Evolutionary conservation across 2,888 invertebrate genomes (phyloP), one percentile per base, ranked within the genome.

Genomic region (Macrosoma leucophasiata): DNA sequence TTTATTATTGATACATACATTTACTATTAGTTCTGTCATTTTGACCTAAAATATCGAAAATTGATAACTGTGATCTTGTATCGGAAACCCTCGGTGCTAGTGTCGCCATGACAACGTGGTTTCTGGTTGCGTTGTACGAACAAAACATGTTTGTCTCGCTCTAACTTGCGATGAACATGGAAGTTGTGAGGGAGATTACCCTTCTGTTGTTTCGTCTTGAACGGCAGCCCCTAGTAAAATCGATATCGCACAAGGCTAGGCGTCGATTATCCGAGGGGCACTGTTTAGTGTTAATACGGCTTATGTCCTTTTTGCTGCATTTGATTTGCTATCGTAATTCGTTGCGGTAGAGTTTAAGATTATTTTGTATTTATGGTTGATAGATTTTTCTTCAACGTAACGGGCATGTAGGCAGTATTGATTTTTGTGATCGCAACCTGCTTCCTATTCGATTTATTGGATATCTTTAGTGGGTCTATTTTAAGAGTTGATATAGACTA

Each of bases 161-260:
- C 56, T 40, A 19, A 42, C 11, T 43, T 45, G 18, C 13, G 17
- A 11, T 0, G 42, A 41, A 20, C 62, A 23, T 19, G 1, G 45
- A 75, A 35, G 30, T n/a, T n/a, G 67, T 55, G 71, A 69, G 20
- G 33, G 40, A 1, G n/a, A 39, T 55, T 11, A 6, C n/a, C n/a
- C n/a, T n/a, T 36, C 23, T 51, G 39, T 35, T 18, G n/a, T 47
- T 64, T 49, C 58, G 59, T 53, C 58, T 50, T 37, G 52, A 53
- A 68, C 68, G 68, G 63, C 63, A 56, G 66, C 65, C 60, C 64
- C 59, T 55, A 62, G 70, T 71, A 82, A 84, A 84, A 85, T 85
- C 84, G 84, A 85, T 85, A 84, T 84, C 81, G 78, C 81, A 76
- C 84, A 84, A 84, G 84, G 84, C 84, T 84, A 75, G 74, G 66